A percentile compares a stretch with the other conserved stretches of the same genome.
phyloP scores from a whole-genome alignment of 2,797 vertebrate genomes.

The Phrynocephalus vlangalii region DNA sequence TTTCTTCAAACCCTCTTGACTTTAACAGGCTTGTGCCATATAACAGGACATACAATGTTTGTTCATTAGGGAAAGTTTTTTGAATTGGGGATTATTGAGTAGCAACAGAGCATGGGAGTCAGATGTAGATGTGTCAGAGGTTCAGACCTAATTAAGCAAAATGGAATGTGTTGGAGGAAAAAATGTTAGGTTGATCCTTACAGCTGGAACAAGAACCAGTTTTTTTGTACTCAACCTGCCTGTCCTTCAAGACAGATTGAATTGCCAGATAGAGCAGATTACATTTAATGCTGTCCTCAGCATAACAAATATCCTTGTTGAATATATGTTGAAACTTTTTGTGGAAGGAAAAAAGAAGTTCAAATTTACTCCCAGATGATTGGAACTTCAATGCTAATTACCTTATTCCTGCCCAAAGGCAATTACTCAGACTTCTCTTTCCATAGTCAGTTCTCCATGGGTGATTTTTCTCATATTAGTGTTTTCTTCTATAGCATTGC shows the following conservation, averaged over 20 bases:
- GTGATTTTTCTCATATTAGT: background rate
- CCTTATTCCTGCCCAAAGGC: too few species aligned
- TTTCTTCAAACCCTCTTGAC: background rate
- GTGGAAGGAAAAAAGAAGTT: background rate
- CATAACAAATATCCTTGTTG: constrained; percentile 18
- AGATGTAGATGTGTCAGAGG: constrained; percentile 5
- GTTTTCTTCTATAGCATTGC: background rate
- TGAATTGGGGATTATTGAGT: constrained; percentile 15
- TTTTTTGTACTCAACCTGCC: constrained; percentile 43
- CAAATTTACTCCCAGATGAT: background rate
- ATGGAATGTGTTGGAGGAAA: constrained; percentile 12
- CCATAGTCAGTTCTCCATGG: background rate
- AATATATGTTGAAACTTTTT: background rate
- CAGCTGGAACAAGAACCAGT: constrained; percentile 21
- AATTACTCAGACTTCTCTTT: background rate
- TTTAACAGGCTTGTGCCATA: background rate
- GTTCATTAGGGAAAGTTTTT: constrained; percentile 19
- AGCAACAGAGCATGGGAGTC: constrained; percentile 3
- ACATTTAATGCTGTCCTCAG: background rate
- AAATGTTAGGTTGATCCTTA: constrained; percentile 8
- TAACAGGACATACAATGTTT: background rate
- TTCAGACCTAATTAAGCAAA: constrained; percentile 20
- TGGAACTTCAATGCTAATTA: background rate
- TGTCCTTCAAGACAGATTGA: constrained; percentile 39
- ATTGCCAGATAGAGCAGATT: constrained; percentile 48